A percentile compares a stretch with the other conserved stretches of the same genome.
Conservation (phyloP, 2,888 invertebrate genomes). For the Himalopsyche kuldschensis region DNA sequence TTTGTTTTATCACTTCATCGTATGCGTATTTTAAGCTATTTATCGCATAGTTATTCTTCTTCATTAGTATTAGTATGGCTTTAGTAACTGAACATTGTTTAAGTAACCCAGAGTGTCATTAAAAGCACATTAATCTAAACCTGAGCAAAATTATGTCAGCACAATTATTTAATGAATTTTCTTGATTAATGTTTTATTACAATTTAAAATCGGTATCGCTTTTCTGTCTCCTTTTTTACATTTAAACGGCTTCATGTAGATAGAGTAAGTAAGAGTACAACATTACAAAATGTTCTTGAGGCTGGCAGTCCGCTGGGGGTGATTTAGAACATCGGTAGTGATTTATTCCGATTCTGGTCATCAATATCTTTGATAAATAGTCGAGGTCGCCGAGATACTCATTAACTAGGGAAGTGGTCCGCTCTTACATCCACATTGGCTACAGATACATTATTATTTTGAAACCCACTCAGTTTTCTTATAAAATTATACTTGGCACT, state of each 20-base stretch:
- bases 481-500: no score
- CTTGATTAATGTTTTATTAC: neutral
- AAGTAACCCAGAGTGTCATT: no score
- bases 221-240: neutral
- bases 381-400: constrained; percentile 4
- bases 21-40: no score
- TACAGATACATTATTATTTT: no score
- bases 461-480: no score
- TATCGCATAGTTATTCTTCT: no score
- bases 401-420: constrained; percentile 9
- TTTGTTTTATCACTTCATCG: no score
- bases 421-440: neutral
- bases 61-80: no score
- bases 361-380: constrained; percentile 28
- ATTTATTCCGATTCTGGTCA: constrained; percentile 28
- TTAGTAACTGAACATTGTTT: no score
- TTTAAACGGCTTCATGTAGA: neutral
- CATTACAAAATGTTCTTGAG: constrained; percentile 5
- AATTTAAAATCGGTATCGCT: neutral
- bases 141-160: no score
- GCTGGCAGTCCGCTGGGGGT: constrained; percentile 11
- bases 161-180: no score
- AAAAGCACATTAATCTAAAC: no score
- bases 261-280: neutral
- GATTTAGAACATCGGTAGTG: constrained; percentile 18